Evolutionary conservation across 2,888 invertebrate genomes (phyloP), one percentile per base, ranked within the genome.

Genomic region (Apamea epomidion): DNA sequence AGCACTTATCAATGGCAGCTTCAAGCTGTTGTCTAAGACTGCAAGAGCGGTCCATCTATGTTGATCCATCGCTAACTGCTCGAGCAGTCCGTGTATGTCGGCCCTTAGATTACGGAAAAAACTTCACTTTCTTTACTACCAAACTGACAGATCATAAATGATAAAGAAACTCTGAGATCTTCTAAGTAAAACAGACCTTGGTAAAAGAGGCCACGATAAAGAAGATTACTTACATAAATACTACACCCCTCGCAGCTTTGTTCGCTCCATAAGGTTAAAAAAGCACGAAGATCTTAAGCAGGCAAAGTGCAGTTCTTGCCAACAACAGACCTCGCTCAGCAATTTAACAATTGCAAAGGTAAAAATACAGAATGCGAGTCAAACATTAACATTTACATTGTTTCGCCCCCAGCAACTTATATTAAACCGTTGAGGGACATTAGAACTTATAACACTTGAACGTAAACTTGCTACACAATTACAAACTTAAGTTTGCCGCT

Each of bases 391-490:
- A 96, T 96, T 96, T 95, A 93, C 95, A 96, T 96, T 96, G 96
- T 96, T 94, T 94, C 91, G 88, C 94, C 94, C 95, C 92, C 90
- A 88, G 93, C 92, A 93, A 95, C 92, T 95, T 95, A 94, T 95
- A 95, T 95, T 95, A 94, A 95, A 94, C 95, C 93, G 93, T 94
- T 92, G 94, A 94, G 94, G 93, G 94, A 95, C 95, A 96, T 96
- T 95, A 95, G 92, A 95, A 96, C 95, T 96, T 96, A 96, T 95
- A 94, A 94, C 95, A 95, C 95, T 96, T 95, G 94, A 94, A 95
- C 94, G 94, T 95, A 94, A 91, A 91, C 95, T 94, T 94, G 94
- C 94, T 94, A 93, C 91, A 93, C 93, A 93, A 94, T 93, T 92
- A 94, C 94, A 93, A 94, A 93, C 80, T 91, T 93, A 90, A 72